phyloP scores from a whole-genome alignment of 2,888 invertebrate species.

The Blera fallax region DNA sequence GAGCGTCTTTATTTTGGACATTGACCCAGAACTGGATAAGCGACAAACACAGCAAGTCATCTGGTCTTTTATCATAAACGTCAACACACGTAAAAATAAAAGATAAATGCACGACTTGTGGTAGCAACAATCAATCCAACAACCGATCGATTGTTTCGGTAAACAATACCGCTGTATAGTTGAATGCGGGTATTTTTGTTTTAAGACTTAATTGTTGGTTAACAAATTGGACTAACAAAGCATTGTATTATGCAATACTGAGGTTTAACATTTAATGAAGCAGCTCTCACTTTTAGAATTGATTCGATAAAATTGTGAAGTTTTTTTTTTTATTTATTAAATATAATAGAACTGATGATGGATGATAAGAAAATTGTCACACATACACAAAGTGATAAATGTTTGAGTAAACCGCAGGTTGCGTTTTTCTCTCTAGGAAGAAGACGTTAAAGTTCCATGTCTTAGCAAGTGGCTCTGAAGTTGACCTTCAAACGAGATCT shows the following conservation, averaged over 20 bases:
- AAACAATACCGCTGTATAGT: neutral
- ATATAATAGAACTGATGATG: neutral
- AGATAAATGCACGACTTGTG: neutral
- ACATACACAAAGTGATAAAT: neutral
- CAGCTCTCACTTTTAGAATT: conserved; percentile 10
- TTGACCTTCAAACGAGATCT: neutral
- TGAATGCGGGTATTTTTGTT: neutral
- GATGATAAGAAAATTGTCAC: neutral
- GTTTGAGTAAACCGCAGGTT: neutral
- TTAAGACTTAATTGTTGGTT: neutral
- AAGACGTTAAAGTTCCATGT: neutral
- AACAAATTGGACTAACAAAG: neutral
- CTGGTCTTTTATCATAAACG: neutral
- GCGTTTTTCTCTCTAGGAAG: neutral
- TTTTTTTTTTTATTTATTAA: neutral
- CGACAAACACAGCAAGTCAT: neutral
- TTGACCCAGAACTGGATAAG: neutral
- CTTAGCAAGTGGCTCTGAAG: neutral
- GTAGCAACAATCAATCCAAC: neutral
- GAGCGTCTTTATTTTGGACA: neutral
- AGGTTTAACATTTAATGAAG: neutral
- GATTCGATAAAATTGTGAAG: neutral
- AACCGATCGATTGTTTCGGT: neutral
- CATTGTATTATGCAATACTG: neutral
- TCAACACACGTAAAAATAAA: neutral